Conservation (phyloP, 1,140 invertebrate species). For the Ooceraea biroi region DNA sequence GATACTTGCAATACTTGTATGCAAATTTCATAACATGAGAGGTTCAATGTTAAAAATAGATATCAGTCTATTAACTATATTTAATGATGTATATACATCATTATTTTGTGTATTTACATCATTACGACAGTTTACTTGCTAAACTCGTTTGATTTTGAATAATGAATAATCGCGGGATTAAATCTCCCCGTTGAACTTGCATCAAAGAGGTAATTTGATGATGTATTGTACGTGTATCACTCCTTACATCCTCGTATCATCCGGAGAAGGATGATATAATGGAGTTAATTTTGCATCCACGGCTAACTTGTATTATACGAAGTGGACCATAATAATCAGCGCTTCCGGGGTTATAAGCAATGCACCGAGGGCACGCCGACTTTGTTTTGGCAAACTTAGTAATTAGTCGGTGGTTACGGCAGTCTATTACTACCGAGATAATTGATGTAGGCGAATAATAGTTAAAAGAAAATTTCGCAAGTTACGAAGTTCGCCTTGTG, state of each 20-base stretch:
- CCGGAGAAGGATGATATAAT: not conserved
- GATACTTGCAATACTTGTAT: not conserved
- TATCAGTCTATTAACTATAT: too few relatives aligned
- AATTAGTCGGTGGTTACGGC: slow-evolving; percentile 21
- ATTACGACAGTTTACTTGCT: not conserved
- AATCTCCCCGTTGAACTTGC: not conserved
- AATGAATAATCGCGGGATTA: not conserved
- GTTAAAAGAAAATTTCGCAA: slow-evolving; percentile 20
- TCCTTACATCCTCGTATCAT: not conserved
- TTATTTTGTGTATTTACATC: not conserved
- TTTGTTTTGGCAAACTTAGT: slow-evolving; percentile 39
- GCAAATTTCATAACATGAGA: too few relatives aligned
- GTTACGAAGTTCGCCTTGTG: not conserved
- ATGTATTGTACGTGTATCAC: not conserved
- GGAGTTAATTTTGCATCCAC: slow-evolving; percentile 19
- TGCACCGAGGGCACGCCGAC: not conserved
- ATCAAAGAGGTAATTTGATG: not conserved
- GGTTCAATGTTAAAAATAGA: too few relatives aligned
- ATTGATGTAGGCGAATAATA: slow-evolving; percentile 17
- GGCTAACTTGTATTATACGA: slow-evolving; percentile 33
- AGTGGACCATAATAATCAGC: slow-evolving; percentile 39
- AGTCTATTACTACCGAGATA: slow-evolving; percentile 18
- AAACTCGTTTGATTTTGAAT: not conserved
- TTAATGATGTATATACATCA: too few relatives aligned
- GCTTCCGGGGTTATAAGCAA: slow-evolving; percentile 27